These are phyloP conservation scores for Cottoperca gobio DNA, from an alignment of 2,797 vertebrate genomes.

Conservation along the genomic window DNA sequence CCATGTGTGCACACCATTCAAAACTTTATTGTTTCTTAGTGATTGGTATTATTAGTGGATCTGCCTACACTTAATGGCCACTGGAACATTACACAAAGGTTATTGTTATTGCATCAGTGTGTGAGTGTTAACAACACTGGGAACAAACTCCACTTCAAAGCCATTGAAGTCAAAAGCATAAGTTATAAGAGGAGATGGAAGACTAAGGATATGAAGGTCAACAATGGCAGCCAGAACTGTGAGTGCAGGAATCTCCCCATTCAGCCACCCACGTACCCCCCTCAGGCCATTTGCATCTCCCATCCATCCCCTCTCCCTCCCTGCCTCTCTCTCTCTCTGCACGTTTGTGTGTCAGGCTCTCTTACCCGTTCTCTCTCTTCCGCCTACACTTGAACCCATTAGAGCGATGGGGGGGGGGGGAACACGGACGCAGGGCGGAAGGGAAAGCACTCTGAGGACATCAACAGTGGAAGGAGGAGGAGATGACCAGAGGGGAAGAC, in stretches of 20 bases:
- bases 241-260: conserved; percentile 63
- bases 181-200: conserved; percentile 16
- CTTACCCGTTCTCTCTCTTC: conserved; percentile 19
- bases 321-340: conserved; percentile 7
- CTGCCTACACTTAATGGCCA: not conserved
- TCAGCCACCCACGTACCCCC: conserved; percentile 46
- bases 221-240: conserved; percentile 32
- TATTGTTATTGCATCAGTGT: no score
- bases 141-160: not conserved
- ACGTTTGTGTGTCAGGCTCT: conserved; percentile 12
- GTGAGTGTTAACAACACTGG: no score
- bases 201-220: conserved; percentile 35
- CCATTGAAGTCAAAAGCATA: not conserved
- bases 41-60: not conserved
- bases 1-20: not conserved
- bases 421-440: conserved; percentile 58
- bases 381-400: conserved; percentile 56
- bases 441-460: conserved; percentile 64
- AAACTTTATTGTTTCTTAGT: not conserved
- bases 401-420: conserved; percentile 65
- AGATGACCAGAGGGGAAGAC: conserved; percentile 39
- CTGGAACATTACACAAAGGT: not conserved
- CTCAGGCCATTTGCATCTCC: conserved; percentile 57
- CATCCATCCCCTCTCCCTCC: conserved; percentile 4
- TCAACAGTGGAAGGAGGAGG: conserved; percentile 16